Base-by-base conservation (phyloP, 1,140 invertebrate genomes). In the Lasioglossum albipes region DNA sequence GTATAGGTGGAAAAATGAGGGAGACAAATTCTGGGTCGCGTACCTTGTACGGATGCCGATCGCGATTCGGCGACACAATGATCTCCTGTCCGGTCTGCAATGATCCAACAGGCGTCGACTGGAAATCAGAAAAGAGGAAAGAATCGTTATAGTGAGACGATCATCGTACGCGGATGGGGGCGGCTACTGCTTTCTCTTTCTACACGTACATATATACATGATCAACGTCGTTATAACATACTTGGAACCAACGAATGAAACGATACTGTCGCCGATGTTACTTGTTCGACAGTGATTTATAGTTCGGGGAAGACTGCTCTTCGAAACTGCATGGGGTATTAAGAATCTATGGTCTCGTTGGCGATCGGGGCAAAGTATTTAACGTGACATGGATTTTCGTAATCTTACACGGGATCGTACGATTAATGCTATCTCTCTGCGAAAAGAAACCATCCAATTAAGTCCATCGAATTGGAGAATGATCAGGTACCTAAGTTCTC, bases 71-170 rank as follows among this genome's bases (percentile, higher is more conserved):
- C 88, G 97, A 98, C 86, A 97, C 96, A 77, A 98, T 95, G 75
- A 97, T 96, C 94, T 98, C 97, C 90, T 98, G 97, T 87, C 96
- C 96, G 83, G 97, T 97, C 94, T 97, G 97, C 88, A 98, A 94
- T 66, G 97, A 98, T 89, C 97, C 97, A 89, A 98, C 97, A 74
- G 97, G 97, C 75, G 97, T 98, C 81, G 97, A 98, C 97, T 98
- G 95, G 71, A 94, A 94, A 89, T 54, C 18, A 88, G 87, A 90
- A 84, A 86, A 90, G 90, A 59, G 88, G 88, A 83, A 49, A 36
- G 36, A 36, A 36, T 36, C 74, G 77, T 72, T 54, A 62, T n/a
- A 81, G 54, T 65, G 20, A 54, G 10, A n/a, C n/a, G 31, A 36
- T 2, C n/a, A 61, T 64, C 49, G n/a, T 16, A 31, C 52, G 16